Conservation (phyloP, 2,888 invertebrate genomes). For the Leptopterna dolabrata region DNA sequence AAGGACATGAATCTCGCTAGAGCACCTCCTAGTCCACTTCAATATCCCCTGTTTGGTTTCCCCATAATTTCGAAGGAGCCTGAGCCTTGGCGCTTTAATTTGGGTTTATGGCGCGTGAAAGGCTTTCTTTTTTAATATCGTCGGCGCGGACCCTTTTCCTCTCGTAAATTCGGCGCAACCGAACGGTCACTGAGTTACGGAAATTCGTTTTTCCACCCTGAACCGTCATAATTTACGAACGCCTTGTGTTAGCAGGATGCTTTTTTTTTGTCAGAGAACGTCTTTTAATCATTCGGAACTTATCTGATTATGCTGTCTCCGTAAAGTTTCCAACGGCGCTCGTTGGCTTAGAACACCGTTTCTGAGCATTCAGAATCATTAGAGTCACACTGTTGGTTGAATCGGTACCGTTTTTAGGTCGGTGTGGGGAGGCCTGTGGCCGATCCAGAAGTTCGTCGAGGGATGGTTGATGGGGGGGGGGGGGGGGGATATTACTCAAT, state of each 20-base stretch:
- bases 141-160: neutral
- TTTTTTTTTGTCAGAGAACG: neutral
- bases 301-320: too few species aligned
- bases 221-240: slow-evolving; percentile 8
- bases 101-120: slow-evolving; percentile 27
- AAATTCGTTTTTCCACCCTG: neutral
- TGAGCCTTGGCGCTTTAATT: slow-evolving; percentile 40
- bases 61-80: slow-evolving; percentile 1
- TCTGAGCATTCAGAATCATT: too few species aligned
- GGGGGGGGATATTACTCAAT: too few species aligned
- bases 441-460: too few species aligned
- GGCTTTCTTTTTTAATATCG: neutral
- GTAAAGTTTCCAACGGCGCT: too few species aligned
- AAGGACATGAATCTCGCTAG: neutral
- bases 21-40: neutral
- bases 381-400: too few species aligned
- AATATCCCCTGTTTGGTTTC: slow-evolving; percentile 26
- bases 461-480: too few species aligned
- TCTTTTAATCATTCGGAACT: too few species aligned
- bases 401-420: too few species aligned
- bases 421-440: too few species aligned
- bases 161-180: neutral
- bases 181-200: slow-evolving; percentile 8
- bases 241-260: neutral
- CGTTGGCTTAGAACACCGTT: too few species aligned